phyloP scores from a whole-genome alignment of 2,888 invertebrate species.

The Lithophane ornitopus region DNA sequence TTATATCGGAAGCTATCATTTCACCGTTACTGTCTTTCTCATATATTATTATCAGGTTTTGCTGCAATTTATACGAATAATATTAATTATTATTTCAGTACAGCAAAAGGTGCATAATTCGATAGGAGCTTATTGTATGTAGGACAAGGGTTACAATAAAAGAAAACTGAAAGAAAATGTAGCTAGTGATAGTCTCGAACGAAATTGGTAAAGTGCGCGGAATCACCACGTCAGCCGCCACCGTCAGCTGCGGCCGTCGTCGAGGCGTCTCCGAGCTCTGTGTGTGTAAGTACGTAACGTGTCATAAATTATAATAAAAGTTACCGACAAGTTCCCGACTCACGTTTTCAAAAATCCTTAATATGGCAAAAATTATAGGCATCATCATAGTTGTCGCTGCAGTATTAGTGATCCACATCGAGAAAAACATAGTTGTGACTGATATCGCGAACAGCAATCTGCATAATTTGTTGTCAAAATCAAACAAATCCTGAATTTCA shows the following conservation, averaged over 20 bases:
- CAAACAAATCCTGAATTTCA: background rate
- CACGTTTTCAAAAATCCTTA: conserved; percentile 93
- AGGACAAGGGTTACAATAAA: background rate
- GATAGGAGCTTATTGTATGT: background rate
- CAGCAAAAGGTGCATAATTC: background rate
- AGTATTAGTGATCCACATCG: conserved; percentile 98
- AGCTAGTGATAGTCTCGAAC: background rate
- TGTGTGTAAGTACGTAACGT: background rate
- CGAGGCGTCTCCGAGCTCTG: background rate
- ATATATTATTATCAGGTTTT: conserved; percentile 91
- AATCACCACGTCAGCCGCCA: background rate
- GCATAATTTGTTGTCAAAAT: conserved; percentile 6
- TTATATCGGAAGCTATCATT: conserved; percentile 91
- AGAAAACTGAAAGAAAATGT: background rate
- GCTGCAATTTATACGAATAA: conserved; percentile 75
- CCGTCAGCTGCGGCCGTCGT: too few species aligned
- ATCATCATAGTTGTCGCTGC: conserved; percentile 98
- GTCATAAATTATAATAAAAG: background rate
- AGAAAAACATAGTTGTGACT: conserved; percentile 96
- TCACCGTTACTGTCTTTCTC: conserved; percentile 78
- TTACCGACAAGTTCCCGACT: background rate
- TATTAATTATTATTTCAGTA: background rate
- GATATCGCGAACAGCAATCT: conserved; percentile 95
- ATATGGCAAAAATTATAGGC: conserved; percentile 95
- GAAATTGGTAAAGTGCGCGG: background rate